Conservation (phyloP, 1,140 invertebrate genomes). For the Drosophila equinoxialis region DNA sequence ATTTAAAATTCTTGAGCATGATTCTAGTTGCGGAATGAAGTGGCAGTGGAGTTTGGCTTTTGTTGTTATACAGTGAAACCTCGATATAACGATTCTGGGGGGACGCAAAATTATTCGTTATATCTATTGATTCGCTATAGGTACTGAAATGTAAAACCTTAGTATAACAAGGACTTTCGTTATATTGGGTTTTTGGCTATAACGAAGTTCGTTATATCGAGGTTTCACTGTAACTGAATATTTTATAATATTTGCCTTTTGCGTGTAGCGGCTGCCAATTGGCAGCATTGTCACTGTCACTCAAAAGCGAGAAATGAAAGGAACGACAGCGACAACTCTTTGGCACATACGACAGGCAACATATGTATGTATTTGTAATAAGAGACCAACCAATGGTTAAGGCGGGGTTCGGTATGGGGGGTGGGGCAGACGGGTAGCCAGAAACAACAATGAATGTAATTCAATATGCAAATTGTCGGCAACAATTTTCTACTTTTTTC, state of each 20-base stretch:
- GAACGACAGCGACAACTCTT: conserved; percentile 26
- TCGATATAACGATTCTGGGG: too few relatives aligned
- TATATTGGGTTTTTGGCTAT: too few relatives aligned
- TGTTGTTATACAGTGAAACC: too few relatives aligned
- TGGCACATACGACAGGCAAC: conserved; percentile 32
- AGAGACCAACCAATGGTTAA: background rate
- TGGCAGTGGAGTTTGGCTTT: conserved; percentile 8
- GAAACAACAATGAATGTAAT: conserved; percentile 77
- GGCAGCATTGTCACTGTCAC: conserved; percentile 70
- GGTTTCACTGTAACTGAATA: too few relatives aligned
- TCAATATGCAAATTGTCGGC: conserved; percentile 75
- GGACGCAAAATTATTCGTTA: too few relatives aligned
- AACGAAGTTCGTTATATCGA: too few relatives aligned
- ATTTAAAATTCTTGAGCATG: conserved; percentile 4
- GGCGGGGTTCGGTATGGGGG: conserved; percentile 2
- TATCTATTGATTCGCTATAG: too few relatives aligned
- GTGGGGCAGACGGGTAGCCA: conserved; percentile 32
- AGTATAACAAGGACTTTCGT: too few relatives aligned
- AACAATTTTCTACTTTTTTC: conserved; percentile 69
- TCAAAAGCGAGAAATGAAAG: conserved; percentile 43
- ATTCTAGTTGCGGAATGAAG: background rate
- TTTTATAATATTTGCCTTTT: conserved; percentile 60
- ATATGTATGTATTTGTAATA: background rate
- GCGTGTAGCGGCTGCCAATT: conserved; percentile 66
- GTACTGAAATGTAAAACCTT: too few relatives aligned